These are phyloP conservation scores for Merops nubicus DNA, from an alignment of 2,113 vertebrate genomes.

Conservation along the genomic window DNA sequence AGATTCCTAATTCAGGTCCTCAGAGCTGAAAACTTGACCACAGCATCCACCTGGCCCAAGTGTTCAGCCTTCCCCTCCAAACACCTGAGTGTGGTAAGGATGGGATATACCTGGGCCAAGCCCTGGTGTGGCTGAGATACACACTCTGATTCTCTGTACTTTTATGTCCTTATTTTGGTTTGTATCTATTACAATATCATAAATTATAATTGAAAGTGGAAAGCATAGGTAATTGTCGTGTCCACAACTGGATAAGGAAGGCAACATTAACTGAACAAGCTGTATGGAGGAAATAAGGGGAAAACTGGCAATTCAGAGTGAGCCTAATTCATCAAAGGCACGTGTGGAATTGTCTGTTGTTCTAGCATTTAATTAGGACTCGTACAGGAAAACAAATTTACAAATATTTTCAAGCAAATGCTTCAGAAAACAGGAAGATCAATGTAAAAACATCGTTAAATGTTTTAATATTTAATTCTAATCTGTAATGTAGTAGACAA, in stretches of 20 bases:
- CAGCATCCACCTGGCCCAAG: background rate
- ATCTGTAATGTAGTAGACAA: background rate
- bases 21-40: background rate
- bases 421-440: background rate
- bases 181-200: fast-evolving
- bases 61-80: background rate
- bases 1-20: background rate
- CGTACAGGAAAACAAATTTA: background rate
- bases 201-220: background rate
- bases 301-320: background rate
- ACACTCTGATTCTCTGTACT: background rate
- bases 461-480: background rate
- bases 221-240: background rate
- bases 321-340: background rate
- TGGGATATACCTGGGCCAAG: fast-evolving
- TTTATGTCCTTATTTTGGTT: background rate
- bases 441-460: background rate
- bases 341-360: background rate
- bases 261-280: background rate
- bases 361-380: background rate
- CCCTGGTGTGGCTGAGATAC: background rate
- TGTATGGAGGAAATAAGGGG: background rate
- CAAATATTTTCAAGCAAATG: background rate
- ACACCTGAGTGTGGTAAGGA: background rate
- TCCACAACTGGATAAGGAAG: background rate